Evolutionary conservation across 2,113 vertebrate genomes (phyloP), one percentile per base, ranked within the genome.

Genomic region (Upupa epops): DNA sequence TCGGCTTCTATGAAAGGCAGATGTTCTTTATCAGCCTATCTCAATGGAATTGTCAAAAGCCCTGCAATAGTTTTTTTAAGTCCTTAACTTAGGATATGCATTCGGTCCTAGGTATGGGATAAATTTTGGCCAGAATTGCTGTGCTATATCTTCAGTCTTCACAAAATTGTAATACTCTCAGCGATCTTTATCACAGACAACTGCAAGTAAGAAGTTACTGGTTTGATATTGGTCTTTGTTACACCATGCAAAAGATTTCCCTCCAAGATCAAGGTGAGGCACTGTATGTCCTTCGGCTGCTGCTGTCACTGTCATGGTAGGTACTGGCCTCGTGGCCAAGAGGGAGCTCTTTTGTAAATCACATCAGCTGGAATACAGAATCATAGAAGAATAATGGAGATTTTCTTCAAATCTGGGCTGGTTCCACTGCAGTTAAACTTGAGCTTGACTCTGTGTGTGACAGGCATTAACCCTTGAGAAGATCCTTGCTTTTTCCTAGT

Each of bases 391-490:
- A 25, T 8, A 56, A 28, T 32, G 29, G 18, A 74, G 49, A 5
- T 81, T 66, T 56, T 76, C 71, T 55, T 86, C 37, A 64, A 65
- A 52, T 36, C 51, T 32, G 76, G 46, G 8, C 22, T 37, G 8
- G 14, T 49, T 79, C 65, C 81, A 8, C n/a, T 75, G 75, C 32
- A 66, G 11, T 25, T 91, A 83, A 95, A 96, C 86, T 86, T 95
- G 90, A 83, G 89, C 29, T 81, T 95, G 90, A 56, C 48, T 82
- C 36, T 49, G 0, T 46, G 12, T 1, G 0, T 81, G 45, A 25
- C 55, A 80, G 49, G n/a, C 20, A 19, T 76, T 65, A 46, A 71
- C 52, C 36, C 37, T 42, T 34, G 26, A 54, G 63, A 68, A 29
- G 12, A 29, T 76, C n/a, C 19, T 11, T 20, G 2, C 28, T 71